Evolutionary conservation across 2,113 vertebrate species (phyloP).

Genomic region (Oncorhynchus nerka): DNA sequence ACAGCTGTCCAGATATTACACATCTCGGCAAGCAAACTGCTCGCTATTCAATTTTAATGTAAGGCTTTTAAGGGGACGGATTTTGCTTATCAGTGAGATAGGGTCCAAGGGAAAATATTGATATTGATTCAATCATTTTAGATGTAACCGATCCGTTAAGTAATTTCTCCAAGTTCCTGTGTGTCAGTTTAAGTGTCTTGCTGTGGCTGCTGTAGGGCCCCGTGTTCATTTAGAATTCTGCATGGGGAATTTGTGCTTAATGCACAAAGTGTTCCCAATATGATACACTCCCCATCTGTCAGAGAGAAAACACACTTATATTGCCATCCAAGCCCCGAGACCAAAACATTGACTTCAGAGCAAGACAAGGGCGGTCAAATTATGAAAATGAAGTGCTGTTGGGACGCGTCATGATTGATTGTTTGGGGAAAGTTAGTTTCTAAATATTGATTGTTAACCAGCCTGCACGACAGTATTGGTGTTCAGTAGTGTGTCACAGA

Average conservation of each 20-base stretch:
- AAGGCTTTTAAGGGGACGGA: conserved; percentile 84
- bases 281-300: conserved; percentile 80
- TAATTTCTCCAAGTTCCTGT: conserved; percentile 82
- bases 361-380: conserved; percentile 69
- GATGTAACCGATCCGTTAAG: conserved; percentile 93
- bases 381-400: conserved; percentile 84
- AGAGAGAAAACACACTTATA: conserved; percentile 76
- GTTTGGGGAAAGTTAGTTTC: conserved; percentile 72
- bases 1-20: conserved; percentile 95
- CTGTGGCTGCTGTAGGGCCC: conserved; percentile 65
- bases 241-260: conserved; percentile 61
- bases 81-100: conserved; percentile 84
- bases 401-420: conserved; percentile 78
- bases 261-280: conserved; percentile 79
- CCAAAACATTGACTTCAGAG: conserved; percentile 68
- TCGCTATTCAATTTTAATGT: conserved; percentile 97
- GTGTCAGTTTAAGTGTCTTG: conserved; percentile 78
- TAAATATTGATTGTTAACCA: conserved; percentile 78
- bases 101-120: conserved; percentile 93
- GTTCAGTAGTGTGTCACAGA: conserved; percentile 48
- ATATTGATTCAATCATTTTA: conserved; percentile 97
- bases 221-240: conserved; percentile 83
- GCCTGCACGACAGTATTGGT: conserved; percentile 52
- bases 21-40: conserved; percentile 85
- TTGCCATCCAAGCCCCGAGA: conserved; percentile 59